Conservation (phyloP, 1,140 invertebrate genomes). For the Rhagoletis pomonella region DNA sequence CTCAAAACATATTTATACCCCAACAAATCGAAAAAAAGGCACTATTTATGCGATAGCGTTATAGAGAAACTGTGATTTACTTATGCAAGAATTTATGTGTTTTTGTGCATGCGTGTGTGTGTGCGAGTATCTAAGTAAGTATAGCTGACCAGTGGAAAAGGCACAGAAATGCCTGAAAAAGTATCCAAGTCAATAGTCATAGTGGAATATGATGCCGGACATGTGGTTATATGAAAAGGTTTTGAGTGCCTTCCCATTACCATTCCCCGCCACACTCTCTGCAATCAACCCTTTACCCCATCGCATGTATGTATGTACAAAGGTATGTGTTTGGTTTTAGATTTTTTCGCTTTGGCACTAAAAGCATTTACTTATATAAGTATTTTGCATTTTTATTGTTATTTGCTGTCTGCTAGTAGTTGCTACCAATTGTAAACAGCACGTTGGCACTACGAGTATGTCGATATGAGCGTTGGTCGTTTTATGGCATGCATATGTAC, state of each 20-base stretch:
- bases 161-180: too few species aligned
- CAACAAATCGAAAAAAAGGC: neutral
- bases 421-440: neutral
- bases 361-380: slow-evolving; percentile 26
- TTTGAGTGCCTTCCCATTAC: neutral
- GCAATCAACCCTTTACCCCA: too few species aligned
- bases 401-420: slow-evolving; percentile 6
- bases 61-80: slow-evolving; percentile 31
- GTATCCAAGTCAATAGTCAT: too few species aligned
- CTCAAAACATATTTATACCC: neutral
- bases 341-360: slow-evolving; percentile 3
- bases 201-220: slow-evolving; percentile 28
- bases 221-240: slow-evolving; percentile 27
- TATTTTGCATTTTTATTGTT: slow-evolving; percentile 7
- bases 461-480: neutral
- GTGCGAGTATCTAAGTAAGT: neutral
- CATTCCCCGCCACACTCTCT: neutral
- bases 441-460: neutral
- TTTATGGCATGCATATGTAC: neutral
- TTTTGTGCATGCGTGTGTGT: neutral
- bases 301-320: too few species aligned
- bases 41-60: neutral
- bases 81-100: slow-evolving; percentile 10
- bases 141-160: neutral
- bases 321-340: too few species aligned